A percentile compares a stretch with the other conserved stretches of the same genome.
These are phyloP conservation scores for Andrena marginata DNA, from an alignment of 2,888 invertebrate species.

Conservation along the genomic window DNA sequence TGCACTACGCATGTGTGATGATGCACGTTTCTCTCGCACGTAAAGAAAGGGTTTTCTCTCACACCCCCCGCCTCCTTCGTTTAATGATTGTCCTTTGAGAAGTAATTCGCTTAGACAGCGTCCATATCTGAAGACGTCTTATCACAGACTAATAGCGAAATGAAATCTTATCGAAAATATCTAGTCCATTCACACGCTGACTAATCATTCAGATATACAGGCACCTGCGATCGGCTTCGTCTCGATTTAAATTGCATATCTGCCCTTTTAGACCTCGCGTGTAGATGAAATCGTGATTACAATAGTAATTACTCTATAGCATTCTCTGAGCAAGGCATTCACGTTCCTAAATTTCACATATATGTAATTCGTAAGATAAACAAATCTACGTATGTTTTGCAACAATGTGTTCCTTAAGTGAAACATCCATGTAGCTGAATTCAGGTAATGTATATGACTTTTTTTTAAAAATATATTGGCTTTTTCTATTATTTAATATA, in stretches of 20 bases:
- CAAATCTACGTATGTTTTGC: neutral
- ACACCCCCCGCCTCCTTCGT: neutral
- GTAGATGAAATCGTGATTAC: slow-evolving; percentile 15
- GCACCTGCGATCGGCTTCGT: neutral
- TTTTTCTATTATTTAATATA: neutral
- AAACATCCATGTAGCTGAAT: slow-evolving; percentile 9
- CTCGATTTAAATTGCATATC: slow-evolving; percentile 14
- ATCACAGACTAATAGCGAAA: slow-evolving; percentile 59
- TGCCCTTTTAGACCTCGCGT: neutral
- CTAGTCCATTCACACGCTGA: slow-evolving; percentile 63
- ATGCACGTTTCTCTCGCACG: neutral
- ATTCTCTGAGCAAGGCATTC: neutral
- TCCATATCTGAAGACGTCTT: slow-evolving; percentile 58
- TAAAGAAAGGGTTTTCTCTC: slow-evolving; percentile 3
- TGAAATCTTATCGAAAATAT: slow-evolving; percentile 74
- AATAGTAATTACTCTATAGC: neutral
- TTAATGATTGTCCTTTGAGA: slow-evolving; percentile 35
- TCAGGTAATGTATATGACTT: neutral
- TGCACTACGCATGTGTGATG: neutral
- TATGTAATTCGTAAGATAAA: slow-evolving; percentile 26
- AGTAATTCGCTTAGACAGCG: slow-evolving; percentile 41
- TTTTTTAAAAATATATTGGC: no score
- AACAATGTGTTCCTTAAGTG: slow-evolving; percentile 1
- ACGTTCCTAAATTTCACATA: neutral
- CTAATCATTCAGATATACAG: slow-evolving; percentile 57